A percentile compares a stretch with the other conserved stretches of the same genome.
Conservation (phyloP, 2,113 vertebrate species). For the Psilopogon haemacephalus region DNA sequence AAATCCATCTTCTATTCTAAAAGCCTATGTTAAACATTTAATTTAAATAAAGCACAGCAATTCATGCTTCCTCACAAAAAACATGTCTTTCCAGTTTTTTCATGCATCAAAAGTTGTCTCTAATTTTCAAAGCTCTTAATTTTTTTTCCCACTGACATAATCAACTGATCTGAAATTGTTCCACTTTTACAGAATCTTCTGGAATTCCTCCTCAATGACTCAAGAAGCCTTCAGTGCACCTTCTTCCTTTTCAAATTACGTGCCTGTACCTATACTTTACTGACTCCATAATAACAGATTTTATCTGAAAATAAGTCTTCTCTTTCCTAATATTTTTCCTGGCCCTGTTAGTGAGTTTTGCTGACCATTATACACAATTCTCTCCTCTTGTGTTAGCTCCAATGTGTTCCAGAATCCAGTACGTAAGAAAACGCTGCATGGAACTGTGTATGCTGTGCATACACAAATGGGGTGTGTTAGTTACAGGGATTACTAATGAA, state of each 20-base stretch:
- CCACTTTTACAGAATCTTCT: background rate
- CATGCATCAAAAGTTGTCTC: background rate
- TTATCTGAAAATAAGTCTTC: background rate
- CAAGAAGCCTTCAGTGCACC: background rate
- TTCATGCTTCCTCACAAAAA: background rate
- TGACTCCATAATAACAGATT: background rate
- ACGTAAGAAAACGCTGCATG: background rate
- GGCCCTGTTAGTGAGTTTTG: background rate
- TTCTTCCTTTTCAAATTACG: background rate
- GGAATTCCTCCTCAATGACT: background rate
- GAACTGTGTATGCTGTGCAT: background rate
- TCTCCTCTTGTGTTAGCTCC: background rate
- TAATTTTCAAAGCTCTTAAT: background rate
- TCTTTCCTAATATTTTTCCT: background rate
- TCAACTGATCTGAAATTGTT: background rate
- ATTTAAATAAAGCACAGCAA: background rate
- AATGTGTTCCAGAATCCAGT: background rate
- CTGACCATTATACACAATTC: background rate
- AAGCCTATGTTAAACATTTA: background rate
- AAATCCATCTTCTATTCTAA: background rate
- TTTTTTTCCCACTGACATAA: background rate
- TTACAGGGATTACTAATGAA: background rate
- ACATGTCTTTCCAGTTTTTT: background rate
- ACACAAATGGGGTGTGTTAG: background rate
- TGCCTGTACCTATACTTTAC: background rate